Evolutionary conservation across 2,888 invertebrate genomes (phyloP).

Genomic region (Patella pellucida): DNA sequence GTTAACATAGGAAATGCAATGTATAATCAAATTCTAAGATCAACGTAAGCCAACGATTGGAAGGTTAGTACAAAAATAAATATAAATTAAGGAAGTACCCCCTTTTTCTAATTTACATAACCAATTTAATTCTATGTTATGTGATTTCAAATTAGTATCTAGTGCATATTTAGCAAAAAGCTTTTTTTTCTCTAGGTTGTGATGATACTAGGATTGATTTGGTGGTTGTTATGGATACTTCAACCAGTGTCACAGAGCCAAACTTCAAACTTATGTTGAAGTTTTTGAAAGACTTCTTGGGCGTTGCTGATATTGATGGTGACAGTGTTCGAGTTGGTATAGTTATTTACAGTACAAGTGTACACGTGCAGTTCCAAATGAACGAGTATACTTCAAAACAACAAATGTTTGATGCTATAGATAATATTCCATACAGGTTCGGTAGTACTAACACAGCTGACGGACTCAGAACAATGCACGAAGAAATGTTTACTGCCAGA

Average conservation of each 20-base stretch:
- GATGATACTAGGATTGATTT: constrained; percentile 47
- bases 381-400: constrained; percentile 44
- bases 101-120: no score
- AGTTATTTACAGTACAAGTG: constrained; percentile 55
- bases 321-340: constrained; percentile 59
- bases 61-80: no score
- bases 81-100: no score
- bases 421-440: constrained; percentile 51
- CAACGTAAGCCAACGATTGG: no score
- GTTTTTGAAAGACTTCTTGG: constrained; percentile 54
- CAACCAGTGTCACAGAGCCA: constrained; percentile 58
- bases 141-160: no score
- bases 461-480: constrained; percentile 53
- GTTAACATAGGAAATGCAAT: no score
- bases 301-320: constrained; percentile 50
- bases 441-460: constrained; percentile 65
- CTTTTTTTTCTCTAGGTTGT: constrained; percentile 28
- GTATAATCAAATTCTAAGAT: no score
- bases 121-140: no score
- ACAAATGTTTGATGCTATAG: constrained; percentile 51
- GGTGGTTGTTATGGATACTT: constrained; percentile 62
- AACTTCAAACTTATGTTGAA: constrained; percentile 53
- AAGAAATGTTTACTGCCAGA: constrained; percentile 48
- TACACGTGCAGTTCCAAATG: constrained; percentile 55
- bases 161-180: no score